phyloP scores from a whole-genome alignment of 2,888 invertebrate species.

The Aethes cnicana region DNA sequence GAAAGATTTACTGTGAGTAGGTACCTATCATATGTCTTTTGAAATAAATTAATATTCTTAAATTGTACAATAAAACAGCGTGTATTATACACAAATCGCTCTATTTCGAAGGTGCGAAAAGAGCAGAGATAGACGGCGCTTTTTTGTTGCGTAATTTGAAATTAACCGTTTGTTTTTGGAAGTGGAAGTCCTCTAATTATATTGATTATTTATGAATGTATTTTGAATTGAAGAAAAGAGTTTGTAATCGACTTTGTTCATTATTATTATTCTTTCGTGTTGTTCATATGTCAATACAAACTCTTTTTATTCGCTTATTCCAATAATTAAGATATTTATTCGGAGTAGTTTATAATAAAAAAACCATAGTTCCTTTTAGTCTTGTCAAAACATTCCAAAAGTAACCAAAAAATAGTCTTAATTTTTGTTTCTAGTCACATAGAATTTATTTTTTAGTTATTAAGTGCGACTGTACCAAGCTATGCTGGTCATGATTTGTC shows the following conservation, averaged over 20 bases:
- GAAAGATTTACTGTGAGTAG: too few species aligned
- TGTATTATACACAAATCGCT: background rate
- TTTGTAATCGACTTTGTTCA: background rate
- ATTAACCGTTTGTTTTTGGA: background rate
- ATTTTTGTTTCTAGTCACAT: slow-evolving; percentile 28
- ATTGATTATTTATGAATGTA: background rate
- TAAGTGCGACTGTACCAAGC: slow-evolving; percentile 72
- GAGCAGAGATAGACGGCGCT: background rate
- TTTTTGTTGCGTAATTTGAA: slow-evolving; percentile 2
- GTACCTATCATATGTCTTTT: too few species aligned
- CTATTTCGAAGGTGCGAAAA: slow-evolving; percentile 22
- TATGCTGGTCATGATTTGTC: slow-evolving; percentile 60
- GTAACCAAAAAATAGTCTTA: slow-evolving; percentile 5
- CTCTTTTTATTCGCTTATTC: slow-evolving; percentile 1
- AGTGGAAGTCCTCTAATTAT: slow-evolving; percentile 4
- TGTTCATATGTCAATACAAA: slow-evolving; percentile 14
- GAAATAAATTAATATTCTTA: too few species aligned
- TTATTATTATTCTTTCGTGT: slow-evolving; percentile 21
- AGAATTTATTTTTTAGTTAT: slow-evolving; percentile 21
- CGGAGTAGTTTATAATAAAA: slow-evolving; percentile 10
- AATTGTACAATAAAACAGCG: background rate
- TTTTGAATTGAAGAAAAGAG: too few species aligned
- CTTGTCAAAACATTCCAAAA: slow-evolving; percentile 23
- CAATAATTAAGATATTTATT: slow-evolving; percentile 19
- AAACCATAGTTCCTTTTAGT: slow-evolving; percentile 32